Conservation (phyloP, 2,113 vertebrate genomes). For the Melanostigma gelatinosum region DNA sequence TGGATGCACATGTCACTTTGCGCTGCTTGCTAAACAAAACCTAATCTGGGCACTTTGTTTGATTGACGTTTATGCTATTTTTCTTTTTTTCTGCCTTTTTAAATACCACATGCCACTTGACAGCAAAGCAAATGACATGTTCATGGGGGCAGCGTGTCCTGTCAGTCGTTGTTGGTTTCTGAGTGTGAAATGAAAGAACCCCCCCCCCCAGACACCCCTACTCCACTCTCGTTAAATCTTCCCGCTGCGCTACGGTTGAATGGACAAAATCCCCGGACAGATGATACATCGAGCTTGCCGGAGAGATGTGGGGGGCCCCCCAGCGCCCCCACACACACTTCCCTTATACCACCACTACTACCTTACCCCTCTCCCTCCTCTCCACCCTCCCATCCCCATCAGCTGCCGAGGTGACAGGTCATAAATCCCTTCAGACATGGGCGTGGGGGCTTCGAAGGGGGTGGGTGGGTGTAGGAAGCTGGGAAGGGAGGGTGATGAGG, state of each 20-base stretch:
- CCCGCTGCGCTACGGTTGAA: conserved; percentile 57
- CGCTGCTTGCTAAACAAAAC: conserved; percentile 33
- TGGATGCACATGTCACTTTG: conserved; percentile 35
- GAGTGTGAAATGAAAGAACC: conserved; percentile 41
- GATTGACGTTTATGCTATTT: conserved; percentile 41
- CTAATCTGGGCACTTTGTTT: conserved; percentile 24
- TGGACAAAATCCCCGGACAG: conserved; percentile 66
- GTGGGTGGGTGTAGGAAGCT: conserved; percentile 7
- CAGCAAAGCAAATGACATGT: conserved; percentile 62
- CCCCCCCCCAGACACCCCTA: neutral
- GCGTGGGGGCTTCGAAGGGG: conserved; percentile 29
- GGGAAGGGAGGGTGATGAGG: conserved; percentile 40
- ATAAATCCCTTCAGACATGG: conserved; percentile 83
- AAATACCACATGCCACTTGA: conserved; percentile 59
- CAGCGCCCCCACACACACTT: conserved; percentile 13
- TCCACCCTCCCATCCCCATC: conserved; percentile 46
- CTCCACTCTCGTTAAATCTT: conserved; percentile 71
- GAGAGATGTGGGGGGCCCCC: conserved; percentile 66
- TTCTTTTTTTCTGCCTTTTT: neutral
- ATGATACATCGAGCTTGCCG: conserved; percentile 67
- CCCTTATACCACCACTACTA: conserved; percentile 36
- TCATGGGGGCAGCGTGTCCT: conserved; percentile 51
- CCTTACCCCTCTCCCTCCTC: conserved; percentile 29
- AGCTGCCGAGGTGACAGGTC: conserved; percentile 81
- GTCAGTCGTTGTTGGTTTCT: conserved; percentile 47